Evolutionary conservation across 2,888 invertebrate genomes (phyloP).

Genomic region (Leistus spinibarbis): DNA sequence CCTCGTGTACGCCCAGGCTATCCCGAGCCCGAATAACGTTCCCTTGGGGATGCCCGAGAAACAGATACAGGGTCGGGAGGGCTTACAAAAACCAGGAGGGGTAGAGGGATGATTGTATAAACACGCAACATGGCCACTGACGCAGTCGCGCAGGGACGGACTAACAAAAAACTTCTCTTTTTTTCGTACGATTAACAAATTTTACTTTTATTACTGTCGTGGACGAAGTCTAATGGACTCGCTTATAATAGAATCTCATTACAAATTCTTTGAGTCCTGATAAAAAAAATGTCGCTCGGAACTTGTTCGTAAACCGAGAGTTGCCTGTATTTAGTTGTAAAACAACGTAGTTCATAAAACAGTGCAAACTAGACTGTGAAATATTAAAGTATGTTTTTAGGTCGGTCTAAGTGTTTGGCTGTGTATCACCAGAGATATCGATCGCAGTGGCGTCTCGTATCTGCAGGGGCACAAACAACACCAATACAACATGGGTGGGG

Average conservation of each 20-base stretch:
- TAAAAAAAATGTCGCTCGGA: no score
- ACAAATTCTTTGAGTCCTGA: no score
- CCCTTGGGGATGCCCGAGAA: neutral
- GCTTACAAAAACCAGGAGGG: no score
- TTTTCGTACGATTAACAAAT: no score
- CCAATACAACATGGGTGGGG: neutral
- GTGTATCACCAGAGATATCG: conserved; percentile 16
- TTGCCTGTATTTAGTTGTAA: no score
- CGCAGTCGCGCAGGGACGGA: neutral
- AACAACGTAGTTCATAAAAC: no score
- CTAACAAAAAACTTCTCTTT: no score
- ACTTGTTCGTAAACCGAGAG: no score
- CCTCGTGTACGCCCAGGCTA: neutral
- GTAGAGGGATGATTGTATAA: neutral
- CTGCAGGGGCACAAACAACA: neutral
- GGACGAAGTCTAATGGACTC: no score
- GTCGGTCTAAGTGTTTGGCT: conserved; percentile 4
- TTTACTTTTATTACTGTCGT: no score
- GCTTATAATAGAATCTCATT: no score
- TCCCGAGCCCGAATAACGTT: neutral
- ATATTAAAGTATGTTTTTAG: conserved; percentile 5
- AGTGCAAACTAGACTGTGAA: neutral
- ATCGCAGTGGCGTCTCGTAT: neutral
- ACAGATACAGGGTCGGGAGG: neutral
- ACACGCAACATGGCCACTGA: neutral